phyloP scores from a whole-genome alignment of 2,113 vertebrate genomes.

The Cottus gobio region DNA sequence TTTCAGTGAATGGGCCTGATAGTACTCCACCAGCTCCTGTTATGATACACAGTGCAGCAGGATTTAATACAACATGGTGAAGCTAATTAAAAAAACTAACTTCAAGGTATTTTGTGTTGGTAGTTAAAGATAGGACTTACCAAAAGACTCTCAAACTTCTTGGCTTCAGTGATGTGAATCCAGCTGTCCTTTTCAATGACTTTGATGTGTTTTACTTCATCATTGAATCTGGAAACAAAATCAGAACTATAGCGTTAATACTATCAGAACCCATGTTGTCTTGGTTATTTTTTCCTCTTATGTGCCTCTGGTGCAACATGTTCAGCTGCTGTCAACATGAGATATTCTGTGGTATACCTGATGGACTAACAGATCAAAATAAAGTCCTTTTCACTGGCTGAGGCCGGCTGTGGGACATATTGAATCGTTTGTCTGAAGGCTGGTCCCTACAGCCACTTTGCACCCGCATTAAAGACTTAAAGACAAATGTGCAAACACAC shows the following conservation, averaged over 20 bases:
- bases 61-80: neutral
- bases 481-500: constrained; percentile 34
- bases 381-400: constrained; percentile 18
- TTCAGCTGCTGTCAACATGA: constrained; percentile 9
- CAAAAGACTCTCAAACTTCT: constrained; percentile 97
- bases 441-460: constrained; percentile 11
- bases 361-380: constrained; percentile 14
- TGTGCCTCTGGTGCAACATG: neutral
- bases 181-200: constrained; percentile 97
- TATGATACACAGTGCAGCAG: neutral
- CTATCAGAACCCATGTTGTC: neutral
- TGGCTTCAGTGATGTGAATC: constrained; percentile 98
- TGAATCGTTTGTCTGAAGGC: constrained; percentile 9
- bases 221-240: constrained; percentile 88
- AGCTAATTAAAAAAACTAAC: neutral
- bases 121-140: constrained; percentile 74
- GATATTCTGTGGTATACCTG: neutral
- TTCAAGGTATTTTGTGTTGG: neutral
- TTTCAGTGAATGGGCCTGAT: constrained; percentile 96
- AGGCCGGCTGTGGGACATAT: constrained; percentile 10
- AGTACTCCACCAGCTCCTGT: constrained; percentile 98
- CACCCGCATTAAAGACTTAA: constrained; percentile 37
- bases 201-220: constrained; percentile 99
- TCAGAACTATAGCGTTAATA: neutral
- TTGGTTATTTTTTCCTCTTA: neutral